Percentiles rank a stretch among this genome's conserved stretches.
These are phyloP conservation scores for Chelonus formosanus DNA, from an alignment of 2,888 invertebrate species.

Conservation along the genomic window DNA sequence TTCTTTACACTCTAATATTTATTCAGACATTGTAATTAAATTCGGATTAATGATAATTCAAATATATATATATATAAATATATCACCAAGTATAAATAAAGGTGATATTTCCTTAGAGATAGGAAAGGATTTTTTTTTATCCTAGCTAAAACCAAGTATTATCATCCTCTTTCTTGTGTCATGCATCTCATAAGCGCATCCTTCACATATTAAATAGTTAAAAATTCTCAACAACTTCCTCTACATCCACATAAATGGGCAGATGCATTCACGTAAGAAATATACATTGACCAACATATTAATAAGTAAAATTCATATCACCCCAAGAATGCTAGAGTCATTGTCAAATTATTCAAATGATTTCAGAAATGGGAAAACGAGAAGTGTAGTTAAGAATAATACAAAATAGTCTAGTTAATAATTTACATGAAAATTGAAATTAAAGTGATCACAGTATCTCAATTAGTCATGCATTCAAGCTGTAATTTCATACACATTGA, in stretches of 20 bases:
- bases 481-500: not conserved
- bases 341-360: too few species aligned
- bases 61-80: slow-evolving; percentile 1
- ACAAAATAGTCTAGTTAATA: too few species aligned
- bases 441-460: too few species aligned
- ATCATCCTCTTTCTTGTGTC: slow-evolving; percentile 39
- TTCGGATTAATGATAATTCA: slow-evolving; percentile 15
- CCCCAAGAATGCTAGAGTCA: not conserved
- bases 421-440: too few species aligned
- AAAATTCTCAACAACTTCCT: slow-evolving; percentile 41
- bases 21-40: slow-evolving; percentile 3
- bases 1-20: too few species aligned
- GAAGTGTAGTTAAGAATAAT: too few species aligned
- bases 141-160: slow-evolving; percentile 24
- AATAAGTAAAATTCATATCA: slow-evolving; percentile 3
- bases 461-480: not conserved
- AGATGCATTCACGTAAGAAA: slow-evolving; percentile 33
- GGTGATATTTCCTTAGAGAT: slow-evolving; percentile 9
- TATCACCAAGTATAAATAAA: not conserved
- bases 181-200: slow-evolving; percentile 30
- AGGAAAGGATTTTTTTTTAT: slow-evolving; percentile 27
- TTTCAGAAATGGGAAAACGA: too few species aligned
- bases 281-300: slow-evolving; percentile 8
- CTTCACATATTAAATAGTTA: slow-evolving; percentile 42
- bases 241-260: slow-evolving; percentile 40